phyloP scores from a whole-genome alignment of 2,888 invertebrate genomes.

The Agrilus mali region DNA sequence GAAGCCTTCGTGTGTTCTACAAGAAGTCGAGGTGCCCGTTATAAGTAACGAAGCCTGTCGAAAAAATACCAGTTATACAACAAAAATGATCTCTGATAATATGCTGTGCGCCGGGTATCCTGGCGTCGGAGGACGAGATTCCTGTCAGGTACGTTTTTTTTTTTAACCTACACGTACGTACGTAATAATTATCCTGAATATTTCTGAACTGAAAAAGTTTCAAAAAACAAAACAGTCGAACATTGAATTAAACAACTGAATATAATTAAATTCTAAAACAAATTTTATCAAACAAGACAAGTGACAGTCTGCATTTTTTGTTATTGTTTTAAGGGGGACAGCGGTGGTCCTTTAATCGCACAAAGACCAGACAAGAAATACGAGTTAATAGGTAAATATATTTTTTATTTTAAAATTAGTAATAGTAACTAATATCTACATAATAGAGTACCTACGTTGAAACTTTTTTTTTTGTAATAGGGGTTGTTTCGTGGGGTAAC shows the following conservation, averaged over 20 bases:
- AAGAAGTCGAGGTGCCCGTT: conserved; percentile 71
- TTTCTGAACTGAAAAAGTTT: too few relatives aligned
- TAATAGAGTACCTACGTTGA: too few relatives aligned
- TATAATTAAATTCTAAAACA: too few relatives aligned
- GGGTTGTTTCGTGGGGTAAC: conserved; percentile 82
- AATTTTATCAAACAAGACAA: too few relatives aligned
- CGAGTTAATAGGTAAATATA: conserved; percentile 58
- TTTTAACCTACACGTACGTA: too few relatives aligned
- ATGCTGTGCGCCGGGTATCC: conserved; percentile 80
- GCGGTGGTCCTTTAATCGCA: conserved; percentile 65
- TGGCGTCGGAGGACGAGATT: conserved; percentile 58
- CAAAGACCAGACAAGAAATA: conserved; percentile 57
- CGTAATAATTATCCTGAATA: too few relatives aligned
- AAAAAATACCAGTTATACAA: conserved; percentile 60
- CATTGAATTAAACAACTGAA: too few relatives aligned
- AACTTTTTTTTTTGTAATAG: conserved; percentile 28
- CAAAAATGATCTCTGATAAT: conserved; percentile 75
- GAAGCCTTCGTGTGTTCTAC: conserved; percentile 68
- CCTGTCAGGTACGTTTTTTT: conserved; percentile 54
- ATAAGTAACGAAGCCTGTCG: conserved; percentile 60
- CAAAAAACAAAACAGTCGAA: too few relatives aligned
- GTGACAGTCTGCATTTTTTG: background rate
- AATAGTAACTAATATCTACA: too few relatives aligned
- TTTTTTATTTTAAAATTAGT: background rate
- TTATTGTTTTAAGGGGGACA: conserved; percentile 50